A percentile compares a stretch with the other conserved stretches of the same genome.
phyloP scores from a whole-genome alignment of 2,113 vertebrate species.

The Microcebus lehilahytsara region DNA sequence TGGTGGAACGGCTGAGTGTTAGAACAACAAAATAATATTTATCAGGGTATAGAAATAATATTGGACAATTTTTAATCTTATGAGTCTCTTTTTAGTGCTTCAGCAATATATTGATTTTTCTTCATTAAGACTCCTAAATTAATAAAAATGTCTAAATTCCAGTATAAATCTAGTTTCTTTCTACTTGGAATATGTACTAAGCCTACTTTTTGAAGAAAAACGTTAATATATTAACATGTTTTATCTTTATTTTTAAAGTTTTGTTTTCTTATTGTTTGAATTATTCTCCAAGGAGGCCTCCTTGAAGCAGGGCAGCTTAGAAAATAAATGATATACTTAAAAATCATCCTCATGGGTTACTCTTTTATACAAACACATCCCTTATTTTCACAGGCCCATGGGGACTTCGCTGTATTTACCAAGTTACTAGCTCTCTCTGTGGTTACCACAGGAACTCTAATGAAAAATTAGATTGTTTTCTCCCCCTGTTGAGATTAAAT shows the following conservation, averaged over 20 bases:
- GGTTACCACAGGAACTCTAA: neutral
- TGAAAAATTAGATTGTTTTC: conserved; percentile 29
- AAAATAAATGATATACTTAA: neutral
- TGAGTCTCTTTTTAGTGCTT: neutral
- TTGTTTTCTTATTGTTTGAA: conserved; percentile 8
- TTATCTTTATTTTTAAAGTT: conserved; percentile 3
- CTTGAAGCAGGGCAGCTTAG: neutral
- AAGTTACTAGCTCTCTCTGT: neutral
- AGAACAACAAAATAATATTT: neutral
- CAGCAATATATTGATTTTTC: neutral
- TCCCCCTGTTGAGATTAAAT: neutral
- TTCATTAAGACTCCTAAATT: neutral
- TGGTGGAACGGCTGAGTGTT: neutral
- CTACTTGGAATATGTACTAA: conserved; percentile 1
- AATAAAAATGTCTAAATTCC: neutral
- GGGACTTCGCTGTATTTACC: neutral
- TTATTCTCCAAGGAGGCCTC: neutral
- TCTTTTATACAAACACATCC: neutral
- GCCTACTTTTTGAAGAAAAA: conserved; percentile 20
- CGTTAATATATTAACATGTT: neutral
- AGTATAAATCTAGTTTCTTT: neutral
- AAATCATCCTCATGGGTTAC: conserved; percentile 12
- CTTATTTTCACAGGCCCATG: neutral
- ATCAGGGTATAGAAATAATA: neutral
- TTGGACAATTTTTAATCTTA: neutral